A percentile compares a stretch with the other conserved stretches of the same genome.
Conservation (phyloP, 2,888 invertebrate genomes). For the Spisula solida region DNA sequence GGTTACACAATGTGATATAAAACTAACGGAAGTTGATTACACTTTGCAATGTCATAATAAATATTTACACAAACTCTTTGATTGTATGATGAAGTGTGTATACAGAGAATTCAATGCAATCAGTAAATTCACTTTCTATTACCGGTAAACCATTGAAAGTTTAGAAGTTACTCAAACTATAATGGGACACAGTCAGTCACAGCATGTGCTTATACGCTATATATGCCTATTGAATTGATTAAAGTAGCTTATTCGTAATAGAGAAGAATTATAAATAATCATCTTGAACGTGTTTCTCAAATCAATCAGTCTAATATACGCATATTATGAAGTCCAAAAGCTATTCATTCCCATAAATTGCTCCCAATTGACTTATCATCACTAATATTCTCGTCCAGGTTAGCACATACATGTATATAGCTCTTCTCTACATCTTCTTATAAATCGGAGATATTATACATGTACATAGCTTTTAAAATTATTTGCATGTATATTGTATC, state of each 20-base stretch:
- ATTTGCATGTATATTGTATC: too few species aligned
- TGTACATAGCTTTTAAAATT: too few species aligned
- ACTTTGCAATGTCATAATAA: constrained; percentile 1
- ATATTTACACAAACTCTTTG: not conserved
- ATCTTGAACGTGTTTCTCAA: too few species aligned
- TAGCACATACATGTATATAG: too few species aligned
- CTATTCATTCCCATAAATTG: too few species aligned
- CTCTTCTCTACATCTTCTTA: too few species aligned
- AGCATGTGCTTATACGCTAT: not conserved
- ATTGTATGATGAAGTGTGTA: not conserved
- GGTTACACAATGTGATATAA: not conserved
- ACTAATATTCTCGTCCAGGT: too few species aligned
- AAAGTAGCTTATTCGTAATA: not conserved
- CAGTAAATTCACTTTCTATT: not conserved
- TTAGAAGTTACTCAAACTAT: not conserved
- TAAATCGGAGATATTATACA: too few species aligned
- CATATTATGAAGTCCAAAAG: too few species aligned
- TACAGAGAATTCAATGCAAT: not conserved
- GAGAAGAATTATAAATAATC: not conserved
- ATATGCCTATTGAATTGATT: not conserved
- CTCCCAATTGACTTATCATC: too few species aligned
- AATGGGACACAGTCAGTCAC: not conserved
- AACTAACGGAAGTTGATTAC: not conserved
- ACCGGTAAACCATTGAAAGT: not conserved
- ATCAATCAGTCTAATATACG: too few species aligned